A percentile compares a stretch with the other conserved stretches of the same genome.
Evolutionary conservation across 2,113 vertebrate genomes (phyloP).

Genomic region (Isichthys henryi): DNA sequence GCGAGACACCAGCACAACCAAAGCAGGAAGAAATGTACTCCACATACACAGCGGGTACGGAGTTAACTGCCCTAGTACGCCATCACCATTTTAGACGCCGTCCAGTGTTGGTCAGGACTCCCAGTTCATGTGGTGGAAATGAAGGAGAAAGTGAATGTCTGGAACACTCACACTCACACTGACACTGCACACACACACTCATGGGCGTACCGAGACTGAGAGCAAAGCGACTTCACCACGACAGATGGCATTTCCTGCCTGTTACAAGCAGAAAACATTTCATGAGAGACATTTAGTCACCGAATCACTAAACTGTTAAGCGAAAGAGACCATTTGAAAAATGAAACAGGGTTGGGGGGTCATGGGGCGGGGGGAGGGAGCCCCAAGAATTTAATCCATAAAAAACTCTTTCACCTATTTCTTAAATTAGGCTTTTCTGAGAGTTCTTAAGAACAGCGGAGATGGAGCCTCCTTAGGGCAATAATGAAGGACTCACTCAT

Average conservation of each 20-base stretch:
- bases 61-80: neutral
- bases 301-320: neutral
- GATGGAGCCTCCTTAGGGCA: neutral
- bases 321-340: neutral
- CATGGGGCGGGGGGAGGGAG: neutral
- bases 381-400: neutral
- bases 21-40: neutral
- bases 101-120: neutral
- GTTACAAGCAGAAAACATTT: conserved; percentile 25
- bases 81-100: neutral
- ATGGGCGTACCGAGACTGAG: conserved; percentile 21
- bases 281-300: conserved; percentile 14
- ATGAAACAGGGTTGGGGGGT: neutral
- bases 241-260: conserved; percentile 31
- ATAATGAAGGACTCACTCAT: neutral
- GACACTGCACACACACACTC: conserved; percentile 32
- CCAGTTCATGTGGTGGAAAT: neutral
- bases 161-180: neutral
- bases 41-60: neutral
- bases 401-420: neutral
- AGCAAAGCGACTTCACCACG: conserved; percentile 34
- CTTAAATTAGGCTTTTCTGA: neutral
- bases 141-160: neutral
- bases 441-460: neutral
- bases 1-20: neutral